Evolutionary conservation across 2,113 vertebrate genomes (phyloP), one percentile per base, ranked within the genome.

Genomic region (Octodon degus): DNA sequence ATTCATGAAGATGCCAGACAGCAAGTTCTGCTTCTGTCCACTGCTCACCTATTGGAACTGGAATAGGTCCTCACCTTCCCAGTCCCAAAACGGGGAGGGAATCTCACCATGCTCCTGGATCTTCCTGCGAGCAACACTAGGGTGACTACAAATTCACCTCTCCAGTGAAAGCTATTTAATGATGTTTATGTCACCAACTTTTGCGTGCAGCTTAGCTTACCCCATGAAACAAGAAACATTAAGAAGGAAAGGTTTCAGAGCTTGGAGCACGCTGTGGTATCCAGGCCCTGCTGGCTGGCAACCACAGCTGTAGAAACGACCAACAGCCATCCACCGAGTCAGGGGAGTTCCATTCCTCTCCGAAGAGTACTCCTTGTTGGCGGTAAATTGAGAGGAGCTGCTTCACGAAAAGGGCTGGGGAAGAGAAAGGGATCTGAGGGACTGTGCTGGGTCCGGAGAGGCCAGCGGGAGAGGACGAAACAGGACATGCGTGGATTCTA

Each of bases 241-340:
- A 32, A 84, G 34, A 87, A 91, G 88, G 76, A 63, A 95, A 25
- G 62, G 91, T 55, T 83, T 3, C 25, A 53, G 50, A 83, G n/a
- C 25, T 37, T 67, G 30, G 14, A 32, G 37, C 16, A 34, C 22
- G 12, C 0, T 53, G 37, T 81, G 8, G 16, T 77, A n/a, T 37
- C 43, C 63, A 47, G n/a, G 63, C 19, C 68, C 17, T 20, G 0
- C 32, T 83, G 53, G 19, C 43, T 8, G 58, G 5, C 37, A 76
- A 72, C 11, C 7, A 7, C 67, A 20, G 27, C 11, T 43, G 0
- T 43, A 7, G 70, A 86, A 6, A 55, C 7, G 43, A 6, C 34
- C 32, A 8, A 12, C 4, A 16, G 20, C 43, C 37, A 37, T 1
- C 2, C 22, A 17, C 70, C 32, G 22, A 62, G 80, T 89, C 30